A percentile compares a stretch with the other conserved stretches of the same genome.
Conservation (phyloP, 2,113 vertebrate species). For the Zootoca vivipara region DNA sequence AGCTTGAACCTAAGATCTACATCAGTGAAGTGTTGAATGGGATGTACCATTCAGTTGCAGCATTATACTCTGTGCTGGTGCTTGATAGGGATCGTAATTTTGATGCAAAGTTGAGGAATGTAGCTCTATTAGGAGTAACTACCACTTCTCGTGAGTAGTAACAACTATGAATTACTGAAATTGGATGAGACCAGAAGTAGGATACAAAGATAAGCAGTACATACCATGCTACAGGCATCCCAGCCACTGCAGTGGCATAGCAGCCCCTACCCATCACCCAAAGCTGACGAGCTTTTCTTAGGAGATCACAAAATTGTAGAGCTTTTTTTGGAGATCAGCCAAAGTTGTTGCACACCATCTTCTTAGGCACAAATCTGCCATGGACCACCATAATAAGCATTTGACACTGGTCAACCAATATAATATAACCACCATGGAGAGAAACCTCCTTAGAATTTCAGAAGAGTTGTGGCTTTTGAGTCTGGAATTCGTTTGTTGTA, state of each 20-base stretch:
- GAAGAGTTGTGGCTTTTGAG: neutral
- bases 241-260: too few relatives aligned
- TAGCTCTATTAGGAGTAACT: neutral
- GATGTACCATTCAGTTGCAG: neutral
- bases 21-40: neutral
- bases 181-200: neutral
- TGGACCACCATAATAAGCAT: neutral
- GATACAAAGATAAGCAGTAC: neutral
- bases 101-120: neutral
- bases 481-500: neutral
- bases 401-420: neutral
- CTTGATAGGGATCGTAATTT: neutral
- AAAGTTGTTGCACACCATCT: neutral
- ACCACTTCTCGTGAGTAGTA: neutral
- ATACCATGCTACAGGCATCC: neutral
- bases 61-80: neutral
- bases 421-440: neutral
- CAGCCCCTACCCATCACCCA: too few relatives aligned
- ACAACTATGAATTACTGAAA: neutral
- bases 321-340: too few relatives aligned
- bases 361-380: neutral
- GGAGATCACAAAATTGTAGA: too few relatives aligned
- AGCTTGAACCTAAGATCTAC: neutral
- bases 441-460: neutral
- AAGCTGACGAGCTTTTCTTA: too few relatives aligned